A percentile compares a stretch with the other conserved stretches of the same genome.
Conservation (phyloP, 2,113 vertebrate genomes). For the Plectropomus leopardus region DNA sequence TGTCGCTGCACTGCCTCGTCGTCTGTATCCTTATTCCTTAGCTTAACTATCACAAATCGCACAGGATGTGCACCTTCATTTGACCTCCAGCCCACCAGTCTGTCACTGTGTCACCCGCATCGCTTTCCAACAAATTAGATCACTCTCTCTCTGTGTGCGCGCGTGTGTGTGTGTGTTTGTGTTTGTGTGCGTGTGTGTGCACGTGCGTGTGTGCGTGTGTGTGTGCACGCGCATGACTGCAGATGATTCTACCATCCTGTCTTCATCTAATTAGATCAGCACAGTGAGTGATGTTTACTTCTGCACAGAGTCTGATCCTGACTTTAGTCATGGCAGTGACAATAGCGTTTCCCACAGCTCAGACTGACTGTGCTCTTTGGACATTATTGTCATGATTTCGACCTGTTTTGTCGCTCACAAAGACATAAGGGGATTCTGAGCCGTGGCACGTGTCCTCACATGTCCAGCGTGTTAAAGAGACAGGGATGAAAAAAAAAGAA, state of each 20-base stretch:
- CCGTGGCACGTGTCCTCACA: conserved; percentile 40
- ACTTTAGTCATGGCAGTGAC: conserved; percentile 35
- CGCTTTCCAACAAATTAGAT: conserved; percentile 57
- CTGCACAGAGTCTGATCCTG: conserved; percentile 24
- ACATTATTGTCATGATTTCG: conserved; percentile 20
- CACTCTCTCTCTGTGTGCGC: conserved; percentile 5
- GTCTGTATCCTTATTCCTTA: conserved; percentile 44
- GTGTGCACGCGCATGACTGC: conserved; percentile 17
- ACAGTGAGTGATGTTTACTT: conserved; percentile 39
- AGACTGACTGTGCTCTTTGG: conserved; percentile 7
- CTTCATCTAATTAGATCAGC: conserved; percentile 59
- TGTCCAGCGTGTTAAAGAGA: conserved; percentile 53
- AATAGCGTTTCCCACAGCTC: conserved; percentile 9
- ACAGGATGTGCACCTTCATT: conserved; percentile 61
- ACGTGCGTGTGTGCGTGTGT: neutral
- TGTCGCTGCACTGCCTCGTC: conserved; percentile 37
- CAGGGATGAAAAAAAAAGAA: conserved; percentile 16
- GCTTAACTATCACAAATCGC: conserved; percentile 51
- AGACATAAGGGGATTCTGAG: neutral
- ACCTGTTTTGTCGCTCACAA: neutral
- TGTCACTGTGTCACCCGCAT: conserved; percentile 43
- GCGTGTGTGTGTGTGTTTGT: too few relatives aligned
- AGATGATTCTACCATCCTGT: conserved; percentile 37
- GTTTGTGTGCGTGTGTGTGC: neutral
- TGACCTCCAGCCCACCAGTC: conserved; percentile 58